phyloP scores from a whole-genome alignment of 2,888 invertebrate genomes.

The Caenorhabditis macrosperma region DNA sequence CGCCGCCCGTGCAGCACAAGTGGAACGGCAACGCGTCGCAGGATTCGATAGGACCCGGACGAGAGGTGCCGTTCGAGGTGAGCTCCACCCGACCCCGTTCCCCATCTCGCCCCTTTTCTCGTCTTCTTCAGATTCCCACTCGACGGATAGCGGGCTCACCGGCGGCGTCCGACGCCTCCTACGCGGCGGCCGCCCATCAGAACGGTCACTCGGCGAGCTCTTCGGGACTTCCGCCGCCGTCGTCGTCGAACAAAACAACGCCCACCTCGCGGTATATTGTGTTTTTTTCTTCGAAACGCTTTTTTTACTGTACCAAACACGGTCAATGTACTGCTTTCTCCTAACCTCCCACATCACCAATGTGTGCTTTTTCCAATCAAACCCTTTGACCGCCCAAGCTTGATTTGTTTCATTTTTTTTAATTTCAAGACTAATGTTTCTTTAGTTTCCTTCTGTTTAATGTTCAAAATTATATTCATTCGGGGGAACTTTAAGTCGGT shows the following conservation, averaged over 20 bases:
- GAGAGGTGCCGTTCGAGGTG: constrained; percentile 63
- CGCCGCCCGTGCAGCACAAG: constrained; percentile 53
- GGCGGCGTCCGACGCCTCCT: constrained; percentile 10
- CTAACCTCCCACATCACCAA: constrained; percentile 11
- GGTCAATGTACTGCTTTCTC: too few species aligned
- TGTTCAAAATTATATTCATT: too few species aligned
- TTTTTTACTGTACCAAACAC: too few species aligned
- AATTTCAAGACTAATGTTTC: too few species aligned
- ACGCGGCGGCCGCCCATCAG: constrained; percentile 1
- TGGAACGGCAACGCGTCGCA: constrained; percentile 56
- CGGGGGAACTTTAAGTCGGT: too few species aligned
- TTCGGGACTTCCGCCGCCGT: background rate
- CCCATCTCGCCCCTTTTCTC: too few species aligned
- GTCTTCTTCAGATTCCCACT: constrained; percentile 55
- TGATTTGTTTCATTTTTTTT: too few species aligned
- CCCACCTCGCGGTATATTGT: constrained; percentile 4
- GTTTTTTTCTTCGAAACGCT: too few species aligned
- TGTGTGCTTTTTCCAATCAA: background rate
- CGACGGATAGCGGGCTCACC: constrained; percentile 42
- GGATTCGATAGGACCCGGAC: constrained; percentile 46
- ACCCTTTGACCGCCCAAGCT: too few species aligned
- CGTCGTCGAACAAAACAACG: constrained; percentile 23
- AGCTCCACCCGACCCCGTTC: background rate
- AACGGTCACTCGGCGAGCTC: background rate
- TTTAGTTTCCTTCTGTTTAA: too few species aligned